Evolutionary conservation across 2,113 vertebrate species (phyloP).

Genomic region (Indicator indicator): DNA sequence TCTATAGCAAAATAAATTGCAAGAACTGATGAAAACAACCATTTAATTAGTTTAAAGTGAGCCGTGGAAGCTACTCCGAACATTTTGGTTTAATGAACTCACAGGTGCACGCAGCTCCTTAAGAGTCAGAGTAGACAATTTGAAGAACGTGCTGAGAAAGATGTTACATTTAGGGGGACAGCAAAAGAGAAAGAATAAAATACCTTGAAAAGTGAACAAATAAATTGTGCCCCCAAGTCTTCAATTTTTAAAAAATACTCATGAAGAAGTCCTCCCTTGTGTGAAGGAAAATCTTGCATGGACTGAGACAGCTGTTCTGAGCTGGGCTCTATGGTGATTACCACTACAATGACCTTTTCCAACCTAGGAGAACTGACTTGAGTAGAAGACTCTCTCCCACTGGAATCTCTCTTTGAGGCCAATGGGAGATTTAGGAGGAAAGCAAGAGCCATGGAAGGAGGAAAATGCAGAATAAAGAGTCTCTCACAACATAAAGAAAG

Average conservation of each 20-base stretch:
- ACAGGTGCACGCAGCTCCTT: slow-evolving; percentile 47
- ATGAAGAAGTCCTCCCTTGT: not conserved
- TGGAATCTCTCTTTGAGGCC: not conserved
- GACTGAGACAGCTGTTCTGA: not conserved
- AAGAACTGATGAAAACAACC: slow-evolving; percentile 74
- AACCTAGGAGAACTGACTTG: not conserved
- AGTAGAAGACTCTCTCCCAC: not conserved
- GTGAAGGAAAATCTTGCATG: not conserved
- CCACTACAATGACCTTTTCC: not conserved
- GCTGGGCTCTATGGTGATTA: not conserved
- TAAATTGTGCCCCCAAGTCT: not conserved
- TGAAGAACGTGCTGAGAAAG: slow-evolving; percentile 13
- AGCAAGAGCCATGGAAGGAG: not conserved
- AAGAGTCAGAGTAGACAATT: not conserved
- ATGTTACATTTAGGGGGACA: not conserved
- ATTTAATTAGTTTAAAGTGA: slow-evolving; percentile 78
- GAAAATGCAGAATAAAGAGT: not conserved
- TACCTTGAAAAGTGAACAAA: not conserved
- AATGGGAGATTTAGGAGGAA: not conserved
- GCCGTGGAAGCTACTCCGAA: slow-evolving; percentile 40
- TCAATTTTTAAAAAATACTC: not conserved
- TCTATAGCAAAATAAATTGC: slow-evolving; percentile 79
- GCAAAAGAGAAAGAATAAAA: not conserved
- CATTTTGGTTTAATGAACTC: slow-evolving; percentile 66
- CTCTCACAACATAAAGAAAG: not conserved